phyloP scores from a whole-genome alignment of 2,888 invertebrate species.

The Hypselothyrea guttata region DNA sequence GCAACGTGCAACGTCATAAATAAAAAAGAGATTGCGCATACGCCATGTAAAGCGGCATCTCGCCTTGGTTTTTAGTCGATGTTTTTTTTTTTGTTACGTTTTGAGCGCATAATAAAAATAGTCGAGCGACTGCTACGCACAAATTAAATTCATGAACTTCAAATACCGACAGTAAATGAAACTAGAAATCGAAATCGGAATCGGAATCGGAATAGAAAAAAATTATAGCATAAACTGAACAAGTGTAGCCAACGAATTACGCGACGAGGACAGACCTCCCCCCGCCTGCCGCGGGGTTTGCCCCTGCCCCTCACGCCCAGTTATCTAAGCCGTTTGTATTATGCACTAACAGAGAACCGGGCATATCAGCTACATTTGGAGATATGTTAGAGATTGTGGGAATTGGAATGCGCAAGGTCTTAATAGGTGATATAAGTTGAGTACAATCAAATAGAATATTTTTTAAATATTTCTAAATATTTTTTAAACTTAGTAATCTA shows the following conservation, averaged over 20 bases:
- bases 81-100: too few relatives aligned
- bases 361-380: not conserved
- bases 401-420: too few relatives aligned
- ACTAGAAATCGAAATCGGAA: slow-evolving; percentile 26
- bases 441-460: too few relatives aligned
- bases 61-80: slow-evolving; percentile 38
- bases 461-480: too few relatives aligned
- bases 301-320: slow-evolving; percentile 26
- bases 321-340: slow-evolving; percentile 4
- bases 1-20: slow-evolving; percentile 45
- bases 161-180: slow-evolving; percentile 42
- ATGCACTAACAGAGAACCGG: slow-evolving; percentile 1
- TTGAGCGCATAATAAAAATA: slow-evolving; percentile 26
- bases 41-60: slow-evolving; percentile 59
- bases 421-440: too few relatives aligned
- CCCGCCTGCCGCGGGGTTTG: not conserved
- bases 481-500: too few relatives aligned
- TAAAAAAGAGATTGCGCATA: slow-evolving; percentile 56
- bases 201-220: slow-evolving; percentile 6
- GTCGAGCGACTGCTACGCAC: slow-evolving; percentile 45
- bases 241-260: slow-evolving; percentile 63
- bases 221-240: slow-evolving; percentile 14
- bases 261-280: slow-evolving; percentile 47
- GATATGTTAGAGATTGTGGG: not conserved
- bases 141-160: slow-evolving; percentile 67